These are phyloP conservation scores for Antheraea assamensis DNA, from an alignment of 2,888 invertebrate species.

Conservation along the genomic window DNA sequence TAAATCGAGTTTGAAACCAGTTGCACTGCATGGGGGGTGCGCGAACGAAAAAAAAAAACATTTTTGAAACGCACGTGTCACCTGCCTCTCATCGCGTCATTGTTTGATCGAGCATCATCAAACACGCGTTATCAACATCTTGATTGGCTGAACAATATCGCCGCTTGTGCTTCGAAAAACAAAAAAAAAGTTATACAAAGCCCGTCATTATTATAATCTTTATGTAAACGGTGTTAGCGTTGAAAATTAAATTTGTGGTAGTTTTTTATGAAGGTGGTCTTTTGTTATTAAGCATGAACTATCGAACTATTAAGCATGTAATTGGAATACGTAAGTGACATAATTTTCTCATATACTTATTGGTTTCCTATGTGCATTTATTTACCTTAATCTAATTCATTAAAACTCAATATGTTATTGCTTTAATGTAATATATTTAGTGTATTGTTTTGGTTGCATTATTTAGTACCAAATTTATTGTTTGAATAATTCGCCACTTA, in stretches of 20 bases:
- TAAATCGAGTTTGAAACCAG: slow-evolving; percentile 57
- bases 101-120: slow-evolving; percentile 40
- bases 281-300: background rate
- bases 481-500: no score
- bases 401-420: background rate
- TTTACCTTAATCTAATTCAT: background rate
- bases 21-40: slow-evolving; percentile 54
- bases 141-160: slow-evolving; percentile 23
- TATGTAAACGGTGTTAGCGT: background rate
- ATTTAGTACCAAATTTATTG: no score
- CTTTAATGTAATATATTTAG: no score
- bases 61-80: slow-evolving; percentile 65
- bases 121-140: slow-evolving; percentile 23
- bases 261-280: background rate
- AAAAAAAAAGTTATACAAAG: background rate
- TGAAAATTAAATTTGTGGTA: slow-evolving; percentile 3
- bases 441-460: no score
- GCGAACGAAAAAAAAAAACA: slow-evolving; percentile 46
- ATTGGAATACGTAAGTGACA: background rate
- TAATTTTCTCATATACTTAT: background rate
- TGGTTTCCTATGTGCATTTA: background rate
- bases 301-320: background rate
- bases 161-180: slow-evolving; percentile 10
- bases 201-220: slow-evolving; percentile 1
- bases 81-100: slow-evolving; percentile 63